Percentiles rank a stretch among this genome's conserved stretches.
Conservation (phyloP, 2,888 invertebrate species). For the Microctonus hyperodae region DNA sequence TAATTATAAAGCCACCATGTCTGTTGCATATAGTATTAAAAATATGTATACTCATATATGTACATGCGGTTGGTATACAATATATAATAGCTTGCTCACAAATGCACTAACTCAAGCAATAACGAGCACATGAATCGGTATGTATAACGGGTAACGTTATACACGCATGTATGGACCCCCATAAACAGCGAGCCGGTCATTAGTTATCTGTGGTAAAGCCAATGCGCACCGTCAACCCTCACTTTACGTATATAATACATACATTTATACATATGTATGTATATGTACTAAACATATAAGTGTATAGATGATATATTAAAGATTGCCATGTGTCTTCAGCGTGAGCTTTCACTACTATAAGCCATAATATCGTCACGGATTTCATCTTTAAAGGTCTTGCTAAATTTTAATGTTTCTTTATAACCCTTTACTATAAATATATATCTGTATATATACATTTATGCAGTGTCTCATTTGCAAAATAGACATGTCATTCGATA, state of each 20-base stretch:
- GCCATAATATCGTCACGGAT: constrained; percentile 20
- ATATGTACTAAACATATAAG: background rate
- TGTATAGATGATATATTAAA: background rate
- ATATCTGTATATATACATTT: background rate
- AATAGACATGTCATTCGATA: background rate
- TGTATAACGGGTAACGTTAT: constrained; percentile 16
- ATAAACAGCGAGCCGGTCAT: constrained; percentile 41
- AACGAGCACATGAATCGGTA: constrained; percentile 22
- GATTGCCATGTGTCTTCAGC: background rate
- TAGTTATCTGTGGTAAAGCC: constrained; percentile 33
- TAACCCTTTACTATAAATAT: background rate
- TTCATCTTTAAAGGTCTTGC: constrained; percentile 16
- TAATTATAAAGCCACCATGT: background rate
- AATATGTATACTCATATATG: constrained; percentile 9
- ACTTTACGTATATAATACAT: background rate
- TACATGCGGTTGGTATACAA: background rate
- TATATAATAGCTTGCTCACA: constrained; percentile 6
- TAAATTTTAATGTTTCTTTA: constrained; percentile 13
- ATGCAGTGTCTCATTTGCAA: background rate
- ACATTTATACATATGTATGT: background rate
- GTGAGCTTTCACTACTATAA: constrained; percentile 12
- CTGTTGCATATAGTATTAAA: constrained; percentile 7
- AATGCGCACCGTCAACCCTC: background rate
- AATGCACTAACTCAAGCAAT: constrained; percentile 18
- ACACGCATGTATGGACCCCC: constrained; percentile 34